Base-by-base conservation (phyloP, 1,140 invertebrate species). In the Macrobrachium nipponense region DNA sequence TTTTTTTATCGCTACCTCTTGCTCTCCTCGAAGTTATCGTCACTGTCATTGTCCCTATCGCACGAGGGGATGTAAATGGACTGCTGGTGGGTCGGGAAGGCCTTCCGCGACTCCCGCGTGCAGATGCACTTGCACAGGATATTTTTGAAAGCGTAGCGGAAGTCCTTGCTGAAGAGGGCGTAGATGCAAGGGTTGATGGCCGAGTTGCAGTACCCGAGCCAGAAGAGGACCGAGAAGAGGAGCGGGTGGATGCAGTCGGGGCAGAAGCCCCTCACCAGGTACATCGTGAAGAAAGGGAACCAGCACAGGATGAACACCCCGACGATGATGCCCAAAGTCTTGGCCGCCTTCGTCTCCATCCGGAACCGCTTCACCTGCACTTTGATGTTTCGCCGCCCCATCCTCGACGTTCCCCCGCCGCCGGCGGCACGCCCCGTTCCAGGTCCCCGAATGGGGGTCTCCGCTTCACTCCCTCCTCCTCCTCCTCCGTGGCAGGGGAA, bases 121-220 rank as follows among this genome's bases (percentile, higher is more conserved):
- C 95, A 96, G 89, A 96, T 93, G 90, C 95, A 96, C 87, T 94
- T 93, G 91, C 96, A 98, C 89, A 98, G 95, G 89, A 98, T 97
- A 89, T 94, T 94, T 91, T 97, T 96, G 93, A 98, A 98, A 18
- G 97, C 97, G 90, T 95, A 95, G 87, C 96, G 94, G 91, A 98
- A 98, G 91, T 97, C 96, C 91, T 96, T 96, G 89, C 96, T 97
- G 91, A 98, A 98, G 72, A 97, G 93, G 11, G 96, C 97, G 90
- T 98, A 98, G 88, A 97, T 96, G 89, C 96, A 94, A 1, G 97
- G 98, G 91, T 98, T 99, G 86, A 98, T 95, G 36, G 97, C 97
- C 15, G 96, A 98, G 91, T 99, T 99, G 91, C 97, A 97, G 91
- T 99, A 99, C 3, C 98, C 98, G 43, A 99, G 93, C 97, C 98